Base-by-base conservation (phyloP, 2,113 vertebrate genomes). In the Rhabdomys dilectus region DNA sequence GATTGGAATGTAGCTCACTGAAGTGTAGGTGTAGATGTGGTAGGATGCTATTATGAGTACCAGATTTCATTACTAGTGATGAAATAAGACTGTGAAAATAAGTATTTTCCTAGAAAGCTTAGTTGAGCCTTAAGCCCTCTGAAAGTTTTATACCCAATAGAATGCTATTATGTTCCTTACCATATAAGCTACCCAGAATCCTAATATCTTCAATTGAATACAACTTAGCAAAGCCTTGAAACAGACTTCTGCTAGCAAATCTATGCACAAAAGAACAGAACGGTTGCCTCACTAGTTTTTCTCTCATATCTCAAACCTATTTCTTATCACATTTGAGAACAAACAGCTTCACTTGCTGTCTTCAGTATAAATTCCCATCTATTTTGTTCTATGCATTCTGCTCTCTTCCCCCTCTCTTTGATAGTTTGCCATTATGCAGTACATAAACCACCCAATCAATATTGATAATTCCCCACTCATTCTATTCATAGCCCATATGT, bases 361-460 rank as follows among this genome's bases (percentile, higher is more conserved):
- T 1, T 11, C 34, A 15, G 22, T n/a, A 19, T 10, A 19, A 11
- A 42, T 34, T 2, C 7, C 17, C 13, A 9, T 29, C 2, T 88
- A 34, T n/a, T 39, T 10, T 4, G 7, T 39, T 10, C 29, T 12
- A n/a, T 17, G 7, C 10, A 7, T 42, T 45, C 13, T 8, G 26
- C 29, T 3, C 17, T 22, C 1, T 26, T 39, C 9, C 34, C 42
- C 2, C 1, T 66, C 3, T 26, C 19, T 48, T 10, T 4, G 9
- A 17, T 13, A 64, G 2, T 13, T 19, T 75, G 6, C 2, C n/a
- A 39, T 62, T 66, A 7, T 62, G 36, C 56, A 15, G 9, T 26
- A 24, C 36, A 29, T 53, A 26, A 62, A 21, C 26, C 19, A 58
- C 7, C 1, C 10, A 56, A 56, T 22, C 7, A 5, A 0, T 60